Base-by-base conservation (phyloP, 1,140 invertebrate species). In the Lepidotrigona ventralis region DNA sequence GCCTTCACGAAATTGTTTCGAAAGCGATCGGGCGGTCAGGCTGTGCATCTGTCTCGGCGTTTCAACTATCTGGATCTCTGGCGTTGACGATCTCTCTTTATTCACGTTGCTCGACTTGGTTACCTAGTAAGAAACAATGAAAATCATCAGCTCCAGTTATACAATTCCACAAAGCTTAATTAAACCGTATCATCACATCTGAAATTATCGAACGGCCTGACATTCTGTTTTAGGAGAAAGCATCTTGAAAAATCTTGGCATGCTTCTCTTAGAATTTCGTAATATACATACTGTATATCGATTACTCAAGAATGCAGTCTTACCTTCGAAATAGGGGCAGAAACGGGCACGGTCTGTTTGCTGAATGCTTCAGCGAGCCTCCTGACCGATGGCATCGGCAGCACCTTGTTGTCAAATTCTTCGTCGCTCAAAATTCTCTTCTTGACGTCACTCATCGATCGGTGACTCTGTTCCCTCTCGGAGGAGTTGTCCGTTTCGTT, bases 21-120 rank as follows among this genome's bases (percentile, higher is more conserved):
- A 96, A 56, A 98, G 95, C 85, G 96, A 97, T 87, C 97, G 95
- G n/a, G 97, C 97, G 51, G 97, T 98, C 86, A 98, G 92, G 93
- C 97, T 97, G 91, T 97, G 96, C 92, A 97, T 96, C 92, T 97
- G 93, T n/a, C 89, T 90, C 1, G 94, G 93, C 21, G 89, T 90
- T 70, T 92, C 90, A 58, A 93, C 85, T 73, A 93, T 91, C 63
- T 92, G 93, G 77, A 92, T 89, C 78, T 92, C 93, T 9, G 92
- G 92, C 6, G 89, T 94, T 19, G 85, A 91, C 53, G 90, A 85
- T 85, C 93, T 86, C 11, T 93, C 91, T 33, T 90, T 91, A 29
- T 19, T 33, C 66, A 33, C 53, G 21, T 81, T 79, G 46, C 73
- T 79, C 2, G 72, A 33, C 74, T 89, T 90, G 23, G 73, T 64